Evolutionary conservation across 2,888 invertebrate genomes (phyloP).

Genomic region (Anthoptus insignis): DNA sequence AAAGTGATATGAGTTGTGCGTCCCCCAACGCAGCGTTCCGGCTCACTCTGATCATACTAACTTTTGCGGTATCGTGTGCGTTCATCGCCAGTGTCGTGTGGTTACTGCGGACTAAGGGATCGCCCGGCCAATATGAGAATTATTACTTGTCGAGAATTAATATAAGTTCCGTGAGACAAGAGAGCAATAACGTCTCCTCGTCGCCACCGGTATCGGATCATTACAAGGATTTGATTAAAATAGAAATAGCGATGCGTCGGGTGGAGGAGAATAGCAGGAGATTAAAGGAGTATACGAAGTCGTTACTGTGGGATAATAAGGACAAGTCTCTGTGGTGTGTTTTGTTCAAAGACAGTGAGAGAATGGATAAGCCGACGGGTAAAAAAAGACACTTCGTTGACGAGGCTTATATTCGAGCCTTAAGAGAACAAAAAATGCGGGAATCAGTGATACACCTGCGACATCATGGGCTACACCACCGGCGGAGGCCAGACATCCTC

Average conservation of each 20-base stretch:
- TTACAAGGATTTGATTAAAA: slow-evolving; percentile 84
- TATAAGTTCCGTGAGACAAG: slow-evolving; percentile 74
- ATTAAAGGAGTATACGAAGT: slow-evolving; percentile 83
- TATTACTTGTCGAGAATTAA: slow-evolving; percentile 86
- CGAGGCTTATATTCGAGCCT: slow-evolving; percentile 72
- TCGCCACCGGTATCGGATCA: slow-evolving; percentile 73
- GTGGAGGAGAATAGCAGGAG: slow-evolving; percentile 82
- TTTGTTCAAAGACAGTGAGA: slow-evolving; percentile 81
- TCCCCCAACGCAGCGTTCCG: slow-evolving; percentile 76
- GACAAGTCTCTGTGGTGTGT: slow-evolving; percentile 85
- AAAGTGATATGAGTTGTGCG: slow-evolving; percentile 86
- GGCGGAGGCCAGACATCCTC: slow-evolving; percentile 70
- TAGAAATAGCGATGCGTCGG: slow-evolving; percentile 84
- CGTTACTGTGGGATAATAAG: slow-evolving; percentile 83
- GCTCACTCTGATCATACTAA: slow-evolving; percentile 80
- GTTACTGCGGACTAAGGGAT: slow-evolving; percentile 74
- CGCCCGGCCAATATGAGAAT: slow-evolving; percentile 80
- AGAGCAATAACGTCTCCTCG: slow-evolving; percentile 67
- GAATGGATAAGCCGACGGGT: slow-evolving; percentile 61
- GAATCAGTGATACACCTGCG: slow-evolving; percentile 78
- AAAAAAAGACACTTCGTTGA: slow-evolving; percentile 68
- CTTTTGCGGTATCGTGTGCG: slow-evolving; percentile 78
- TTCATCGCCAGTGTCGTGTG: slow-evolving; percentile 82
- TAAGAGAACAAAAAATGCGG: slow-evolving; percentile 78
- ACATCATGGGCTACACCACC: slow-evolving; percentile 78